Percentiles rank a stretch among this genome's conserved stretches.
Evolutionary conservation across 2,797 vertebrate species (phyloP).

Genomic region (Brachyrhaphis roseni): DNA sequence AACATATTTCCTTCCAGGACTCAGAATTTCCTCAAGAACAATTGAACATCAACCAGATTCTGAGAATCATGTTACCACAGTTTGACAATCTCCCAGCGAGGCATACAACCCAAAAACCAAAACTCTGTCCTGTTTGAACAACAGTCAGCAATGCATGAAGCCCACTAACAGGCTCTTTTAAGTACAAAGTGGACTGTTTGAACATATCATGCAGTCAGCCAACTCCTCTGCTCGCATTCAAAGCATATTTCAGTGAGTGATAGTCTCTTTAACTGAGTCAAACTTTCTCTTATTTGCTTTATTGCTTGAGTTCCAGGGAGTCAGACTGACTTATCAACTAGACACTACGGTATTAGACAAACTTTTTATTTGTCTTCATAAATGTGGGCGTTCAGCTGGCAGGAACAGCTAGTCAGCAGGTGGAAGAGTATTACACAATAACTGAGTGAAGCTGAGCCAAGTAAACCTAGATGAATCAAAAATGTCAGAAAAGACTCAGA

Average conservation of each 20-base stretch:
- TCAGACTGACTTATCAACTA: constrained; percentile 64
- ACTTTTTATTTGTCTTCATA: constrained; percentile 28
- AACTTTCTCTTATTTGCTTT: constrained; percentile 51
- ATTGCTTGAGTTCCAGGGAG: constrained; percentile 40
- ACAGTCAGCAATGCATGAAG: constrained; percentile 37
- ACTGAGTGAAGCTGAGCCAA: constrained; percentile 16
- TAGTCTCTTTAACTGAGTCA: constrained; percentile 50
- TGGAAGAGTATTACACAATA: constrained; percentile 26
- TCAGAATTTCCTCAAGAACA: neutral
- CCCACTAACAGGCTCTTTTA: constrained; percentile 26
- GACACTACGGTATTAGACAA: constrained; percentile 50
- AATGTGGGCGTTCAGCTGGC: constrained; percentile 37
- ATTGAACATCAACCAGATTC: constrained; percentile 1
- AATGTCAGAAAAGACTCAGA: constrained; percentile 37
- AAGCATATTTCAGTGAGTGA: constrained; percentile 43
- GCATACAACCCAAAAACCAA: constrained; percentile 24
- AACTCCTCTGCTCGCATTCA: constrained; percentile 29
- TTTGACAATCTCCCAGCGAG: constrained; percentile 50
- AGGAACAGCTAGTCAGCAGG: constrained; percentile 15
- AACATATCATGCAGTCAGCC: constrained; percentile 49
- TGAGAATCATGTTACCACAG: constrained; percentile 31
- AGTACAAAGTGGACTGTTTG: constrained; percentile 26
- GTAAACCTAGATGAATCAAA: constrained; percentile 13
- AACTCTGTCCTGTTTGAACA: constrained; percentile 32
- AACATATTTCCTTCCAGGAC: neutral